phyloP scores from a whole-genome alignment of 2,113 vertebrate genomes.

The Neolamprologus caudopunctatus region DNA sequence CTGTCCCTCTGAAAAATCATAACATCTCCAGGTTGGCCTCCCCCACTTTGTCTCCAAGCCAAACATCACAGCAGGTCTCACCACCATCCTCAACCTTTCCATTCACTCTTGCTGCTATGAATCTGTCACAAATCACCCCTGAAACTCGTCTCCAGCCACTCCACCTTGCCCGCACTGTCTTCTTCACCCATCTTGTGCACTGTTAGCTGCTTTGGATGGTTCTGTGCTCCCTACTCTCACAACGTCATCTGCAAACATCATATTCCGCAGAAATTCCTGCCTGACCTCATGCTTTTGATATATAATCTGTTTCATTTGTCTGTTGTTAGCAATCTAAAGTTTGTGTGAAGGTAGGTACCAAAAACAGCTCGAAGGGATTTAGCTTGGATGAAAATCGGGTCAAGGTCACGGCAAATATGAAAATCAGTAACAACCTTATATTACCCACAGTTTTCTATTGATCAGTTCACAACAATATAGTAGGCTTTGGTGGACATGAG shows the following conservation, averaged over 20 bases:
- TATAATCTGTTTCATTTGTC: neutral
- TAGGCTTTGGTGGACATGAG: neutral
- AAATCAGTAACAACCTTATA: rapidly evolving
- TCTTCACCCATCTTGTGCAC: neutral
- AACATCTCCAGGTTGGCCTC: neutral
- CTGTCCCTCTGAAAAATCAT: neutral
- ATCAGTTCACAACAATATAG: neutral
- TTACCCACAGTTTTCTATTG: neutral
- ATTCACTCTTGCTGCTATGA: neutral
- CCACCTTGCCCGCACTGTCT: neutral
- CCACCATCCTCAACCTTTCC: neutral
- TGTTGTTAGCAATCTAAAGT: neutral
- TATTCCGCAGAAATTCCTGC: rapidly evolving
- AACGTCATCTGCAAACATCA: neutral
- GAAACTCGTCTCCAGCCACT: neutral
- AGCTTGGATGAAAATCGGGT: neutral
- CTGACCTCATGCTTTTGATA: rapidly evolving
- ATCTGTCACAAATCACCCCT: neutral
- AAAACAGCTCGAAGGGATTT: neutral
- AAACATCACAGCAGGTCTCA: neutral
- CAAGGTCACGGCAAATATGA: neutral
- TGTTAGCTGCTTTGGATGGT: neutral
- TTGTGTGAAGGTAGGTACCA: neutral
- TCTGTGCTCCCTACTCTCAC: rapidly evolving
- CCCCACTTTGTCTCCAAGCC: neutral